Conservation (phyloP, 2,113 vertebrate genomes). For the Tringa solitaria region DNA sequence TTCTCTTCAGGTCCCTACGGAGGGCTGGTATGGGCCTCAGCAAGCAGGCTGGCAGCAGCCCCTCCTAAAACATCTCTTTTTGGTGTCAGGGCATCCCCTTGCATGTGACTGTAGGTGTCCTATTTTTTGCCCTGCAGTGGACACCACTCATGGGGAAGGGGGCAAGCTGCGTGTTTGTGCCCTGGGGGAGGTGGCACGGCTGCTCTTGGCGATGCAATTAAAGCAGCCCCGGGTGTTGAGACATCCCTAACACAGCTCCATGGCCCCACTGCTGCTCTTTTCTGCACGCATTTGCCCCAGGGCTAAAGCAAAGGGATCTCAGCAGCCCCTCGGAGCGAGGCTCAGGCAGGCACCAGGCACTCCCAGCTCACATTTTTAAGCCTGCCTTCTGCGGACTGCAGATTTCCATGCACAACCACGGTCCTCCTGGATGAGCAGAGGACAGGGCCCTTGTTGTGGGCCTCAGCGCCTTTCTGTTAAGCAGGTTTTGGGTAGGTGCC, state of each 20-base stretch:
- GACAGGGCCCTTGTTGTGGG: background rate
- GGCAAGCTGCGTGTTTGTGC: fast-evolving
- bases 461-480: background rate
- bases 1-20: background rate
- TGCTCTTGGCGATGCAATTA: background rate
- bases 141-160: background rate
- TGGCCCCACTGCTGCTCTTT: fast-evolving
- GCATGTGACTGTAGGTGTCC: fast-evolving
- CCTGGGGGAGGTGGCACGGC: fast-evolving
- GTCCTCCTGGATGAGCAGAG: background rate
- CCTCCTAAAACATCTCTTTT: background rate
- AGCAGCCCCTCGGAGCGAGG: background rate
- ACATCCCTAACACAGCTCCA: background rate
- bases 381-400: fast-evolving
- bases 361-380: background rate
- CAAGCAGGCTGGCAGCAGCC: background rate
- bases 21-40: background rate
- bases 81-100: fast-evolving
- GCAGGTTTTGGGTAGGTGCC: constrained; percentile 44
- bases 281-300: too few species aligned
- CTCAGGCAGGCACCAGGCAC: background rate
- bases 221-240: background rate
- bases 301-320: background rate
- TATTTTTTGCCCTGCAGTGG: background rate
- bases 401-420: background rate